Conservation (phyloP, 2,797 vertebrate species). For the Dromococcyx pavoninus region DNA sequence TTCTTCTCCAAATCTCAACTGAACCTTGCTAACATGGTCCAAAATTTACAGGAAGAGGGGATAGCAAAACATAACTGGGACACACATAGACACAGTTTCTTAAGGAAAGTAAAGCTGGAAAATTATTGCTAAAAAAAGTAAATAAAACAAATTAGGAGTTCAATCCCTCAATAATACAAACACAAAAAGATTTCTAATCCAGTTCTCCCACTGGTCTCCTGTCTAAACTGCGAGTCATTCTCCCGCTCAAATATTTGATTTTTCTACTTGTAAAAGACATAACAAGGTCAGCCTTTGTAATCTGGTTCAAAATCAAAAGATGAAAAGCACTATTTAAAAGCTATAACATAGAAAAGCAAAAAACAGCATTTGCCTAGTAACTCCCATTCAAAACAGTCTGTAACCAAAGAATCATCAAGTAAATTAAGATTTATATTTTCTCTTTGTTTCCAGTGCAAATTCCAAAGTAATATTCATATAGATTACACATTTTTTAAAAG, state of each 20-base stretch:
- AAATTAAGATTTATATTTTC: background rate
- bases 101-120: background rate
- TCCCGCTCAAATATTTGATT: background rate
- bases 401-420: background rate
- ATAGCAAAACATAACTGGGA: background rate
- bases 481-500: background rate
- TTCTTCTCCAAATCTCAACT: background rate
- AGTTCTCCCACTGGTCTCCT: background rate
- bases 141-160: background rate
- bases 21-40: background rate
- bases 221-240: background rate
- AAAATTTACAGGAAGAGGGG: background rate
- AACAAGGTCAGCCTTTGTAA: background rate
- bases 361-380: background rate
- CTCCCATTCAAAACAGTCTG: background rate
- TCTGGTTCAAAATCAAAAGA: background rate
- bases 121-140: background rate
- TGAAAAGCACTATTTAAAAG: background rate
- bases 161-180: background rate
- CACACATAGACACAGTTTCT: background rate
- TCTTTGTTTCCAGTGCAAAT: background rate
- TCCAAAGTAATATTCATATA: background rate
- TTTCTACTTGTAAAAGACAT: background rate
- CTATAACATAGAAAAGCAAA: background rate
- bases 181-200: background rate